Conservation (phyloP, 1,140 invertebrate species). For the Sitobion miscanthi region DNA sequence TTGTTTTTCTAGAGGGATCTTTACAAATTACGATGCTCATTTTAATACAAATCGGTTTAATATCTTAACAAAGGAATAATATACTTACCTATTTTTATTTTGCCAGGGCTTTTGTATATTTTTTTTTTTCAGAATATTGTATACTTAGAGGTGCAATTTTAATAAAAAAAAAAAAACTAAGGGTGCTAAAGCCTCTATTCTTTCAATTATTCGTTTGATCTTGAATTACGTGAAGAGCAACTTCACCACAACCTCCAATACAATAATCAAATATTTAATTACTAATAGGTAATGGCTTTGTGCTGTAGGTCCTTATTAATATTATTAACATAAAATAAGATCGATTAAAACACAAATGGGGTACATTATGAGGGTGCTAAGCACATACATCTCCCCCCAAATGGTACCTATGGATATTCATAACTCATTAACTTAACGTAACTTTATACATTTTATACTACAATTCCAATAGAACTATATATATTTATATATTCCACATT, state of each 20-base stretch:
- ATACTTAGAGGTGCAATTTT: background rate
- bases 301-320: background rate
- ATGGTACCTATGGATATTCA: background rate
- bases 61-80: too few species aligned
- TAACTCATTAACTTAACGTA: too few species aligned
- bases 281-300: background rate
- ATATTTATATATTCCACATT: background rate
- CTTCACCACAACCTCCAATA: background rate
- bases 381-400: too few species aligned
- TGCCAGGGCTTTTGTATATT: background rate
- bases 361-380: background rate
- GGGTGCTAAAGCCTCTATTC: background rate
- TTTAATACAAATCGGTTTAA: too few species aligned
- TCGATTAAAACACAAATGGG: background rate
- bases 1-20: too few species aligned
- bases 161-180: background rate
- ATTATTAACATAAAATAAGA: background rate
- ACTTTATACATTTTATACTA: background rate
- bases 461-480: background rate
- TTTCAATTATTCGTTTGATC: background rate
- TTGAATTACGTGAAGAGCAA: background rate
- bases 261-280: background rate
- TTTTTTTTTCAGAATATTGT: too few species aligned
- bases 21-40: too few species aligned
- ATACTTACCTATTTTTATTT: background rate